Base-by-base conservation (phyloP, 2,797 vertebrate genomes). In the Tokudaia muenninki region DNA sequence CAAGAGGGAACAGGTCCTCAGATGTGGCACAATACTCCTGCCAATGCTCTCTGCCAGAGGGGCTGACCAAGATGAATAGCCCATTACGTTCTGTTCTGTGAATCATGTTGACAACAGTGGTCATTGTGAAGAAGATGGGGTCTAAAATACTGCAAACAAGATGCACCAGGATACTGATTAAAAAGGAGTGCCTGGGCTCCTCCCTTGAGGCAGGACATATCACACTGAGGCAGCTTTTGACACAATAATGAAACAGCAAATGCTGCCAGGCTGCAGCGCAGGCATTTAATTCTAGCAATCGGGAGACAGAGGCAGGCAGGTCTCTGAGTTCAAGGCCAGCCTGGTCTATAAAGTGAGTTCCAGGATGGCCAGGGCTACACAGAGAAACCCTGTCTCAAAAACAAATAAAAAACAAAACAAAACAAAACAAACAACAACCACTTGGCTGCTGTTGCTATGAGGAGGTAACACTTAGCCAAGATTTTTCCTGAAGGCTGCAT, bases 131-230 rank as follows among this genome's bases (percentile, higher is more conserved):
- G 29, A 57, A 90, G 55, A 83, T 6, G 8, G 55, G 52, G 22
- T 81, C 21, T 74, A 31, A 67, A 41, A 31, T 24, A 11, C 47
- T 31, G n/a, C 37, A 26, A 19, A 10, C 0, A 1, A 31, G n/a
- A 26, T 0, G 0, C 52, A 17, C 29, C 47, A 72, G 83, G 26
- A 29, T 22, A 52, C 21, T 0, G 1, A 37, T 34, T 6, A 6
- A 79, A 67, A 6, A n/a, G 24, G 82, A 52, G 19, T 37, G 2
- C 19, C 3, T 31, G 6, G 21, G 57, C 9, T 24, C 70, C 12
- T 17, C 10, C 67, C 37, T 21, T 9, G 1, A 37, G 55, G 11
- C 16, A 22, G 9, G 19, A 2, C 19, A 2, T 0, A 1, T 67
- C 13, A 24, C 24, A 2, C 47, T 5, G 0, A 41, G 11, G 8